These are phyloP conservation scores for Phrixothrix hirtus DNA, from an alignment of 2,888 invertebrate species.

Conservation along the genomic window DNA sequence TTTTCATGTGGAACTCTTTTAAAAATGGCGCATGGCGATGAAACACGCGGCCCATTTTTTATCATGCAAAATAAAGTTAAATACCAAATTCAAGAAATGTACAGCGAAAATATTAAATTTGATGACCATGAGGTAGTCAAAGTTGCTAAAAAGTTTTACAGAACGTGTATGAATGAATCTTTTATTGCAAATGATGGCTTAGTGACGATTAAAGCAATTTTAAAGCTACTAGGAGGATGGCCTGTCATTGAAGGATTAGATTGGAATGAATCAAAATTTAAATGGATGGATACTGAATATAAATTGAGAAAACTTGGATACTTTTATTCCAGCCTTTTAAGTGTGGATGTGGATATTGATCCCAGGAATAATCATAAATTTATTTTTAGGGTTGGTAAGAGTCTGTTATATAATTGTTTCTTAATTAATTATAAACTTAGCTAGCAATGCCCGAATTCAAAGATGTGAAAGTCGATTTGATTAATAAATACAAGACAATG, in stretches of 20 bases:
- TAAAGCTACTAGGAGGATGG: constrained; percentile 19
- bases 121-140: constrained; percentile 33
- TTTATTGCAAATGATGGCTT: constrained; percentile 45
- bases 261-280: constrained; percentile 18
- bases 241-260: constrained; percentile 15
- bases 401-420: background rate
- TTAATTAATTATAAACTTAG: constrained; percentile 1
- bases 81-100: constrained; percentile 35
- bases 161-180: constrained; percentile 49
- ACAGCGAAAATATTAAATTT: constrained; percentile 27
- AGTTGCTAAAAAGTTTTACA: constrained; percentile 38
- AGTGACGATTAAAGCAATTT: constrained; percentile 27
- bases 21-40: constrained; percentile 13
- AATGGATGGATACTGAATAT: constrained; percentile 8
- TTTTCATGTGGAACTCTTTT: constrained; percentile 39
- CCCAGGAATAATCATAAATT: constrained; percentile 14
- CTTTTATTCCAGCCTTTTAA: constrained; percentile 20
- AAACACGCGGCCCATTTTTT: constrained; percentile 17
- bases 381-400: constrained; percentile 15
- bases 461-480: constrained; percentile 3
- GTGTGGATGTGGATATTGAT: constrained; percentile 11
- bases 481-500: constrained; percentile 36
- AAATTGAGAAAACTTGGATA: constrained; percentile 16
- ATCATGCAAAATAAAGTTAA: constrained; percentile 12
- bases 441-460: constrained; percentile 7